Base-by-base conservation (phyloP, 2,797 vertebrate species). In the Neomorphus geoffroyi region DNA sequence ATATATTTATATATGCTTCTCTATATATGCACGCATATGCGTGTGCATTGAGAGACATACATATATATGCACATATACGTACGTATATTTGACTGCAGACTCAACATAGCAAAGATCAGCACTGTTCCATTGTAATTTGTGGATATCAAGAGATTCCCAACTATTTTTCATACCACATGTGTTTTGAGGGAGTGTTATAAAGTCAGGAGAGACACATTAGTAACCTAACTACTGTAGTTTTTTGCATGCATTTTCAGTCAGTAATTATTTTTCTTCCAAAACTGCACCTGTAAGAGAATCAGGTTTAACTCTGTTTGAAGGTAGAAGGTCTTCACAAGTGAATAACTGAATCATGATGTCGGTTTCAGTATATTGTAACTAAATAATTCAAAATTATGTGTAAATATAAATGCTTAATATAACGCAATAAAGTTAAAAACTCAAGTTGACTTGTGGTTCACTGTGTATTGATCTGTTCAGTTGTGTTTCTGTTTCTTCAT, bases 331-430 rank as follows among this genome's bases (percentile, higher is more conserved):
- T 87, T 81, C 75, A 4, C 41, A 73, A 88, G 53, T 86, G 32
- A 80, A 19, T 86, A 78, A 84, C 28, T 39, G 60, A 74, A 53
- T 48, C 46, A 26, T 23, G 6, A 66, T 88, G 81, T 88, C 32
- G n/a, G n/a, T 78, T 81, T 86, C 62, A 39, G 11, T 85, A 22
- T 77, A 57, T 86, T 90, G 35, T 92, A 95, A 77, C 74, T 84
- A 91, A 94, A 73, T 66, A 92, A 83, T 84, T 86, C 84, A 92
- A 62, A 80, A 67, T 79, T 93, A 51, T 65, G 21, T 95, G 87
- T 95, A 95, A 96, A 94, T 96, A 95, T 16, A 80, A 95, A 93
- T 86, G 86, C 74, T 92, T 95, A 96, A 94, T 88, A 86, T 90
- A 96, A 90, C 67, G 67, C 9, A 58, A 71, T 87, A 88, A 87